Percentiles rank a stretch among this genome's conserved stretches.
These are phyloP conservation scores for Pedicia rivosa DNA, from an alignment of 2,888 invertebrate species.

Conservation along the genomic window DNA sequence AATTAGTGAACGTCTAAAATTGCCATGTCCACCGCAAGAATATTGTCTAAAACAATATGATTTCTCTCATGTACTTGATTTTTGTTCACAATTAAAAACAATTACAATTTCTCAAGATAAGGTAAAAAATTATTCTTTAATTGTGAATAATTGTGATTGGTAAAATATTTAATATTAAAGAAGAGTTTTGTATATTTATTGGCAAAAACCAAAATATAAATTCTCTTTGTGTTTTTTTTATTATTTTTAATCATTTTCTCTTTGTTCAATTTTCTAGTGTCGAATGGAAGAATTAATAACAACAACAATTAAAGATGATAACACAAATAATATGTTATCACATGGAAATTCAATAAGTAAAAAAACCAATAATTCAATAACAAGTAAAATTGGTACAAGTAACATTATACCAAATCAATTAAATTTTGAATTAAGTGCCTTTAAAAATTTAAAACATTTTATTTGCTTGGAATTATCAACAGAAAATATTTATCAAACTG, in stretches of 20 bases:
- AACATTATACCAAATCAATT: constrained; percentile 71
- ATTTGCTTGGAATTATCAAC: constrained; percentile 52
- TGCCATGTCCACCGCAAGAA: constrained; percentile 69
- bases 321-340: background rate
- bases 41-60: constrained; percentile 67
- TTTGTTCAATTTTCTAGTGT: too few species aligned
- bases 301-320: background rate
- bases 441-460: constrained; percentile 60
- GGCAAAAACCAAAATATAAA: too few species aligned
- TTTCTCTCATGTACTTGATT: constrained; percentile 82
- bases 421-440: constrained; percentile 64
- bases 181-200: too few species aligned
- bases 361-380: constrained; percentile 13
- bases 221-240: too few species aligned
- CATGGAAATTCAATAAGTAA: too few species aligned
- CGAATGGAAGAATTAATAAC: too few species aligned
- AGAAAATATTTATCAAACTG: constrained; percentile 47
- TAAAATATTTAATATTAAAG: too few species aligned
- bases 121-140: too few species aligned
- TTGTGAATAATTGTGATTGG: too few species aligned
- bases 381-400: constrained; percentile 64
- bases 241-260: too few species aligned
- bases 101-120: constrained; percentile 27
- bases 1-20: constrained; percentile 73
- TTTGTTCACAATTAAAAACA: constrained; percentile 57